Evolutionary conservation across 2,888 invertebrate species (phyloP), one percentile per base, ranked within the genome.

Genomic region (Trichogramma evanescens): DNA sequence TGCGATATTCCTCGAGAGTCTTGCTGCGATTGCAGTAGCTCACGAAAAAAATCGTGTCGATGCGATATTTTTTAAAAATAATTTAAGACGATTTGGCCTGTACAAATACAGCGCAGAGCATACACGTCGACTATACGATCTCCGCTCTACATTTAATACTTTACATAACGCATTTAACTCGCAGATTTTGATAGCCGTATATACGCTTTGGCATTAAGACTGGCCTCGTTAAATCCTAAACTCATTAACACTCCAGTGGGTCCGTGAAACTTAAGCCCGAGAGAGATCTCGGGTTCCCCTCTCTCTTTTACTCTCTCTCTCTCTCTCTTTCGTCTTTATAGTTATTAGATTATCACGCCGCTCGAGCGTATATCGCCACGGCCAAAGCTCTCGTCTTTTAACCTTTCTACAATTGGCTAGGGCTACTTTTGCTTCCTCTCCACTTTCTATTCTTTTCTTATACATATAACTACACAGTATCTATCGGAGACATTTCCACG

Each of bases 271-370:
- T 38, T 44, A n/a, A 9, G 7, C 38, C 38, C 26, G 26, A 26
- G 26, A 26, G 1, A 1, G 1, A 1, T 26, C 26, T 26, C 26
- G 26, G 26, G 40, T 40, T 40, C 46, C 40, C 50, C 40, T 39
- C 8, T 8, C 40, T 9, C 46, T 26, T 2, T 26, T n/a, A n/a
- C 13, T 13, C 13, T 26, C 3, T 4, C 54, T 13, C 43, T 4
- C 38, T 39, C 39, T 54, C 44, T 4, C 45, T n/a, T 6, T 38
- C 45, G 40, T 40, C 42, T 39, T 49, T 10, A 13, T 26, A 50
- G 51, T 59, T 46, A 59, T 51, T 48, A 42, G 50, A 51, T 59
- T 51, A 55, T 55, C 50, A 51, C 50, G 56, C 60, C 26, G 48
- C 48, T 48, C 48, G 48, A 6, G 48, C 48, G 5, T 4, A 10